A percentile compares a stretch with the other conserved stretches of the same genome.
Conservation (phyloP, 2,888 invertebrate species). For the Tenthredo amoena region DNA sequence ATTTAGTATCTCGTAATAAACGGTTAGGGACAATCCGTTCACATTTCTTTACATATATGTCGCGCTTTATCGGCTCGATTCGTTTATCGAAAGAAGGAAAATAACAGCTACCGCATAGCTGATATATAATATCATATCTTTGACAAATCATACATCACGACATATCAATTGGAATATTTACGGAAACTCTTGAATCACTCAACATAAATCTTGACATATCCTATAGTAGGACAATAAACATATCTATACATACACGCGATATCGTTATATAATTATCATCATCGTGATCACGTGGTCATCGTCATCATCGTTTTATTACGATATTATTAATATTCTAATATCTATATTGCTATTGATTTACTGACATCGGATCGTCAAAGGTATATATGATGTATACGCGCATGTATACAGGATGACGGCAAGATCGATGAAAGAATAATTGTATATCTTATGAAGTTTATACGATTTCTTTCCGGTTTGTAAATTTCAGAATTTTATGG, state of each 20-base stretch:
- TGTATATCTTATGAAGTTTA: neutral
- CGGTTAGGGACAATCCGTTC: neutral
- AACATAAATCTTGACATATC: slow-evolving; percentile 37
- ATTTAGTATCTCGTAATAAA: neutral
- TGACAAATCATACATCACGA: slow-evolving; percentile 1
- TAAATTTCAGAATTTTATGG: neutral
- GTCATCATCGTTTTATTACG: slow-evolving; percentile 56
- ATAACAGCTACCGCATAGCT: neutral
- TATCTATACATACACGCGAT: neutral
- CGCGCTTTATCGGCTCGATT: neutral
- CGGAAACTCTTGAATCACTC: slow-evolving; percentile 34
- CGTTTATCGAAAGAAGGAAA: neutral
- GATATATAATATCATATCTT: neutral
- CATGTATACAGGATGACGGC: neutral
- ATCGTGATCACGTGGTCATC: slow-evolving; percentile 59
- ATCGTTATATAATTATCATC: slow-evolving; percentile 64
- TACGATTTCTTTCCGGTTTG: neutral
- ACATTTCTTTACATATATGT: neutral
- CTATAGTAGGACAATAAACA: slow-evolving; percentile 43
- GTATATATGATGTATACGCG: neutral
- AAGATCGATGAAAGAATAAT: neutral
- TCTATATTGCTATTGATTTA: neutral
- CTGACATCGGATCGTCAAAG: neutral
- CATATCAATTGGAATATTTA: neutral
- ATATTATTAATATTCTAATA: neutral